These are phyloP conservation scores for Atherix ibis DNA, from an alignment of 2,888 invertebrate species.

Conservation along the genomic window DNA sequence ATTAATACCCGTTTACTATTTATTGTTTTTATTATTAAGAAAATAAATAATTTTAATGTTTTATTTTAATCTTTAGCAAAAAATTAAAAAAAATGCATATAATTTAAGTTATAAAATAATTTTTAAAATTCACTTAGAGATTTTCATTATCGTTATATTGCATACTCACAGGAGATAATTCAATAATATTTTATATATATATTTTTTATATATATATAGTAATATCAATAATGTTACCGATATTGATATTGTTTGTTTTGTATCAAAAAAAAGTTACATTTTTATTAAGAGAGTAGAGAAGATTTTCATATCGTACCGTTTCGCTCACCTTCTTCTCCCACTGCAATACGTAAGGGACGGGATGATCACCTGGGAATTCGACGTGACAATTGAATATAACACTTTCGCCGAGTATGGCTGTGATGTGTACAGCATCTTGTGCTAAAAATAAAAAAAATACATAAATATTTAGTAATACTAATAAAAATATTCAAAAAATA, in stretches of 20 bases:
- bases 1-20: no score
- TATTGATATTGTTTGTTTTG: constrained; percentile 15
- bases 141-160: no score
- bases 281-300: constrained; percentile 38
- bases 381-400: constrained; percentile 97
- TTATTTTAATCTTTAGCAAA: no score
- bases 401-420: constrained; percentile 91
- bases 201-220: constrained; percentile 10
- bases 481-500: neutral
- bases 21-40: no score
- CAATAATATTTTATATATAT: constrained; percentile 10
- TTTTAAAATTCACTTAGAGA: no score
- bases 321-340: constrained; percentile 99
- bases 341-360: constrained; percentile 94
- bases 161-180: constrained; percentile 15
- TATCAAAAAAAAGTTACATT: constrained; percentile 11
- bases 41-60: no score
- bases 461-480: neutral
- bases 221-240: constrained; percentile 11
- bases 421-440: constrained; percentile 86
- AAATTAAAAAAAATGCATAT: no score
- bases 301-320: constrained; percentile 69
- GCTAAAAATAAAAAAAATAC: constrained; percentile 11
- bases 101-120: no score
- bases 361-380: constrained; percentile 89